Conservation (phyloP, 2,113 vertebrate genomes). For the Psephotus haematonotus region DNA sequence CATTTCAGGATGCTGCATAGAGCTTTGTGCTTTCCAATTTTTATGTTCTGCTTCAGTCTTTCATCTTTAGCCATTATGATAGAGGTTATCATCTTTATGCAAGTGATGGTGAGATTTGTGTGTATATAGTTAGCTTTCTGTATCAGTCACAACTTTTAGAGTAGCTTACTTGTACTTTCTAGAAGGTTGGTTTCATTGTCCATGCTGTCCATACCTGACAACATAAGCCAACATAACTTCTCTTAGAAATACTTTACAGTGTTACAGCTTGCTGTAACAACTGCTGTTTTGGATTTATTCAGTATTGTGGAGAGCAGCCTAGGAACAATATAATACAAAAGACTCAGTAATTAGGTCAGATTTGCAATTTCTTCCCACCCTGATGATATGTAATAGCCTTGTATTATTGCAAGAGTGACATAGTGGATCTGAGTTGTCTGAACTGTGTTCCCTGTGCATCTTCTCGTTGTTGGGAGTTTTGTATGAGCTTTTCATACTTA, state of each 20-base stretch:
- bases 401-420: background rate
- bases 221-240: accelerated
- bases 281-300: background rate
- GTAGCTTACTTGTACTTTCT: background rate
- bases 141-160: background rate
- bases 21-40: background rate
- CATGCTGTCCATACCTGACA: background rate
- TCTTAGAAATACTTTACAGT: background rate
- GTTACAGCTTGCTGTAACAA: background rate
- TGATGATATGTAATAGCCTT: background rate
- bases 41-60: background rate
- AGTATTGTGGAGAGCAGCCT: background rate
- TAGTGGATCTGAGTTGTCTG: background rate
- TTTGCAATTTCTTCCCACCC: background rate
- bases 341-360: background rate
- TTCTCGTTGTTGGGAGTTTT: background rate
- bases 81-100: background rate
- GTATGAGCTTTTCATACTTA: background rate
- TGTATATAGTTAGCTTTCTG: background rate
- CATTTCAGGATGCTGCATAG: background rate
- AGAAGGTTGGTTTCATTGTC: background rate
- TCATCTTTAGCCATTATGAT: background rate
- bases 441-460: background rate
- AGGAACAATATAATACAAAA: background rate
- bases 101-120: background rate